These are phyloP conservation scores for Mimachlamys varia DNA, from an alignment of 2,888 invertebrate species.

Conservation along the genomic window DNA sequence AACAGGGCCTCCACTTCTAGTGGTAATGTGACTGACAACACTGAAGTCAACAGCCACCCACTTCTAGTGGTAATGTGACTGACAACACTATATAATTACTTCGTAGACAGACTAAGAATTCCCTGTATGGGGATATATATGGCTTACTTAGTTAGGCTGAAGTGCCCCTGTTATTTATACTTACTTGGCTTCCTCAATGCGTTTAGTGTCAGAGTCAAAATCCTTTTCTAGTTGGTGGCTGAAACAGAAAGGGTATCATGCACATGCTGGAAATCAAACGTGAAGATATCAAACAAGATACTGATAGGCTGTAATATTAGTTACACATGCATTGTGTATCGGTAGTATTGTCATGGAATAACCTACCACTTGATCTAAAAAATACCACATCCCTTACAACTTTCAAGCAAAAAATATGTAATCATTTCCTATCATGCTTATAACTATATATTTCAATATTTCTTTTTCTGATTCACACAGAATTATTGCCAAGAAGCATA, in stretches of 20 bases:
- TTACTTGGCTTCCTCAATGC: constrained; percentile 74
- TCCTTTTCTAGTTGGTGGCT: constrained; percentile 69
- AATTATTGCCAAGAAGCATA: no score
- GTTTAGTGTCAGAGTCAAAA: constrained; percentile 69
- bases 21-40: no score
- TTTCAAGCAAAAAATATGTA: no score
- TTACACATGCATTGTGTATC: neutral
- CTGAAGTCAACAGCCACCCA: no score
- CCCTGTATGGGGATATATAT: neutral
- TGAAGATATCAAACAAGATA: neutral
- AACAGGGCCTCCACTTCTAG: no score
- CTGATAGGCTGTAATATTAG: neutral
- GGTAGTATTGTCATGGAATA: no score
- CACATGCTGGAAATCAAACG: constrained; percentile 37
- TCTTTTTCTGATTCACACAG: no score
- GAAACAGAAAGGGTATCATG: constrained; percentile 53
- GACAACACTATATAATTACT: neutral
- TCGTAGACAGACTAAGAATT: neutral
- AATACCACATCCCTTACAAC: no score
- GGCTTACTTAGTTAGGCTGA: neutral
- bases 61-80: no score
- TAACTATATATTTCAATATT: no score
- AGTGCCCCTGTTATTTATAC: constrained; percentile 44
- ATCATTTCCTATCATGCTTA: no score
- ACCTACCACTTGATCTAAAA: no score